Percentiles rank a stretch among this genome's conserved stretches.
These are phyloP conservation scores for Tribolium madens DNA, from an alignment of 1,140 invertebrate species.

Conservation along the genomic window DNA sequence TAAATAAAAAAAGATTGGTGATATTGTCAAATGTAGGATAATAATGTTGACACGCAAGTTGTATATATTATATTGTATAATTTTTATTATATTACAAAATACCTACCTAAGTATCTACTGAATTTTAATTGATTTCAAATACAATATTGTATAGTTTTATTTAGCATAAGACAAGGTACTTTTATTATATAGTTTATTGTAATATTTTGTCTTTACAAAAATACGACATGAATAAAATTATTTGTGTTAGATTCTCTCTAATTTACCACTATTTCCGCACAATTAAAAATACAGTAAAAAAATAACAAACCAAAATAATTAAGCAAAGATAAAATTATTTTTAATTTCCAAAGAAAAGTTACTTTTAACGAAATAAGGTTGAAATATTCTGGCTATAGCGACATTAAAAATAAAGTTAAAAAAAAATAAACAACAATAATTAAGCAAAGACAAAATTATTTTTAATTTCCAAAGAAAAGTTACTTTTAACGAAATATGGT, in stretches of 20 bases:
- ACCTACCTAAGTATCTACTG: slow-evolving; percentile 56
- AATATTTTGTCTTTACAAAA: slow-evolving; percentile 63
- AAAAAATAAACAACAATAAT: no score
- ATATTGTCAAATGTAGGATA: slow-evolving; percentile 57
- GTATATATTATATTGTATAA: slow-evolving; percentile 55
- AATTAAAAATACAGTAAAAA: no score
- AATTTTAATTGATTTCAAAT: slow-evolving; percentile 57
- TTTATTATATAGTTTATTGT: slow-evolving; percentile 64
- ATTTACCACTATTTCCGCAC: no score
- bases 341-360: no score
- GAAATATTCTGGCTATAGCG: no score
- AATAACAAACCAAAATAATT: no score
- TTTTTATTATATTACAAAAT: slow-evolving; percentile 58
- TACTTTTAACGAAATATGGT: no score
- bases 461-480: no score
- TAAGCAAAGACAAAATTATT: no score
- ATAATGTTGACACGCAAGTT: slow-evolving; percentile 47
- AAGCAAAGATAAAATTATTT: no score
- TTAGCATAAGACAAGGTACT: slow-evolving; percentile 60
- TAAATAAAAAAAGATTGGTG: slow-evolving; percentile 54
- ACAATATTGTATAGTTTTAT: slow-evolving; percentile 62
- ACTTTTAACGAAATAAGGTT: no score
- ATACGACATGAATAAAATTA: slow-evolving; percentile 49
- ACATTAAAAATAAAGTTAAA: no score
- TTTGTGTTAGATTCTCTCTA: slow-evolving; percentile 12